Evolutionary conservation across 1,140 invertebrate species (phyloP).

Genomic region (Cotesia typhae): DNA sequence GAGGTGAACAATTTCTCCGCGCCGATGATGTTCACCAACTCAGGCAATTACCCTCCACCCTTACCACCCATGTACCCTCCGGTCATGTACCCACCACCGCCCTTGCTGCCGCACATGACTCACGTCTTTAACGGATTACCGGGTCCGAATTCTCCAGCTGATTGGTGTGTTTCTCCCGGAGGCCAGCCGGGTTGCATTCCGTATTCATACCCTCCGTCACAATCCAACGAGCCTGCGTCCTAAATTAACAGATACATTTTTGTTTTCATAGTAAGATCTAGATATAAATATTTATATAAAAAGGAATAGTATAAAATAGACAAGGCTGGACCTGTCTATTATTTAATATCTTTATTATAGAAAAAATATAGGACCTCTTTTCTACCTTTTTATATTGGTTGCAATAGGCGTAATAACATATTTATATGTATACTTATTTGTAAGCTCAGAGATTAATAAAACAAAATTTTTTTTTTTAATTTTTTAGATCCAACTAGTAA

Average conservation of each 20-base stretch:
- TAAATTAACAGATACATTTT: no score
- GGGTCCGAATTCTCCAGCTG: slow-evolving; percentile 41
- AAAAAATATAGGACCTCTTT: no score
- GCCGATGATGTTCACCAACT: slow-evolving; percentile 30
- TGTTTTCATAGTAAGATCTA: no score
- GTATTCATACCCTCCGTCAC: slow-evolving; percentile 14
- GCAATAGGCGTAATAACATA: no score
- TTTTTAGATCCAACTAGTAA: no score
- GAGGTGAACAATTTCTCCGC: neutral
- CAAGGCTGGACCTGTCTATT: no score
- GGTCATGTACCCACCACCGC: slow-evolving; percentile 36
- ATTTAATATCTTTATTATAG: no score
- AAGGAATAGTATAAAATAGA: no score
- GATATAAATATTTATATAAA: no score
- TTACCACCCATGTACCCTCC: slow-evolving; percentile 38
- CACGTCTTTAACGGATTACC: neutral
- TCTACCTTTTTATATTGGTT: neutral
- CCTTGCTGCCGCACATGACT: slow-evolving; percentile 11
- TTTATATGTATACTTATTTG: slow-evolving; percentile 22
- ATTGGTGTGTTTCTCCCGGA: slow-evolving; percentile 40
- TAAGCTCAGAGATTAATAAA: slow-evolving; percentile 26
- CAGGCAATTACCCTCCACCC: slow-evolving; percentile 36
- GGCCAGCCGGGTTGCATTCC: slow-evolving; percentile 45
- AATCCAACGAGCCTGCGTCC: no score
- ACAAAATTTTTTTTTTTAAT: no score